Conservation (phyloP, 2,888 invertebrate species). For the Leptinotarsa rubiginosa region DNA sequence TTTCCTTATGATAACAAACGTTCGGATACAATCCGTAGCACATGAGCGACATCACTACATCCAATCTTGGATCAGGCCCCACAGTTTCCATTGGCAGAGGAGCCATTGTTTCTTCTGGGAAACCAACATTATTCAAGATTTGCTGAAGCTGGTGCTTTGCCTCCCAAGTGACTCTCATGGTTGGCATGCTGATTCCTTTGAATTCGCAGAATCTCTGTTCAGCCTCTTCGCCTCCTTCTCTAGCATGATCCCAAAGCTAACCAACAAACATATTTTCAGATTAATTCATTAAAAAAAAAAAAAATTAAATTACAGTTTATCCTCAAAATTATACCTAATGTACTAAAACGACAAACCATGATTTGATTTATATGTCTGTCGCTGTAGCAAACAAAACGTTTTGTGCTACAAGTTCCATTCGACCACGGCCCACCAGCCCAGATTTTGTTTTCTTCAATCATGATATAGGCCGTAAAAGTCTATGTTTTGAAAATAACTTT, state of each 20-base stretch:
- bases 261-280: slow-evolving; percentile 25
- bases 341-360: too few species aligned
- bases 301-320: too few species aligned
- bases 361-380: too few species aligned
- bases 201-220: slow-evolving; percentile 91
- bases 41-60: slow-evolving; percentile 86
- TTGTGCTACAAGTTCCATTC: too few species aligned
- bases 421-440: too few species aligned
- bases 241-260: slow-evolving; percentile 79
- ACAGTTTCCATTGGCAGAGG: slow-evolving; percentile 81
- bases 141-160: slow-evolving; percentile 79
- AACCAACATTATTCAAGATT: slow-evolving; percentile 79
- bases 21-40: slow-evolving; percentile 96
- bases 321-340: too few species aligned
- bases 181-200: slow-evolving; percentile 88
- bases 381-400: too few species aligned
- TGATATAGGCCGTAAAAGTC: too few species aligned
- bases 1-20: slow-evolving; percentile 95
- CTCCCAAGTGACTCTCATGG: slow-evolving; percentile 91
- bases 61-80: slow-evolving; percentile 82
- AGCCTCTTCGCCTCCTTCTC: slow-evolving; percentile 77
- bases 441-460: too few species aligned
- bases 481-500: too few species aligned
- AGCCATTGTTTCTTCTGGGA: slow-evolving; percentile 88
- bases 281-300: too few species aligned